These are phyloP conservation scores for Brassicogethes aeneus DNA, from an alignment of 2,888 invertebrate genomes.

Conservation along the genomic window DNA sequence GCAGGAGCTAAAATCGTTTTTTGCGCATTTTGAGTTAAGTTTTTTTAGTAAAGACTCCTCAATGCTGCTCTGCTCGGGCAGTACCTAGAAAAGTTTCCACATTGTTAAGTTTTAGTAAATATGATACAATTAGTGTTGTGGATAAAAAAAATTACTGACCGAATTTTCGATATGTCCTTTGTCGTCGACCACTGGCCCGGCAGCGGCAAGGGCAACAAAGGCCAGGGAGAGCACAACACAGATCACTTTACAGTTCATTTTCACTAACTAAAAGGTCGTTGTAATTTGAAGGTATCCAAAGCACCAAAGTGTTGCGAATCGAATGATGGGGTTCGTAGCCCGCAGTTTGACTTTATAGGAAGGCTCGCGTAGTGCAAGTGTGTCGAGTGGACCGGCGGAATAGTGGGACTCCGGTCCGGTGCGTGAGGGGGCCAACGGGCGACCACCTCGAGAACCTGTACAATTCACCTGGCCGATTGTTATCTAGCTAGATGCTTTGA, in stretches of 20 bases:
- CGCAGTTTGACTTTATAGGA: constrained; percentile 39
- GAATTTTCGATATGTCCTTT: constrained; percentile 35
- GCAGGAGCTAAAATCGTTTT: constrained; percentile 71
- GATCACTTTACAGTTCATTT: constrained; percentile 36
- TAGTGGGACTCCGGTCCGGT: constrained; percentile 31
- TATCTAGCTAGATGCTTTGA: constrained; percentile 13
- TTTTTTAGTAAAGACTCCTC: constrained; percentile 69
- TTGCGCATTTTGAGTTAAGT: constrained; percentile 67
- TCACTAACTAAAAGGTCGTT: constrained; percentile 15
- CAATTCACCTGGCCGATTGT: constrained; percentile 27
- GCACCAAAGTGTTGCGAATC: constrained; percentile 27
- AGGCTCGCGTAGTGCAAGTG: constrained; percentile 30
- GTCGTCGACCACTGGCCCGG: constrained; percentile 37
- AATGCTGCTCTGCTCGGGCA: constrained; percentile 35
- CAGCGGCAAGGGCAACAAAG: constrained; percentile 26
- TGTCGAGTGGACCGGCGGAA: constrained; percentile 41
- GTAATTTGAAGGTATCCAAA: constrained; percentile 3
- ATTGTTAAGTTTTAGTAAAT: constrained; percentile 2
- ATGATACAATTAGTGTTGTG: neutral
- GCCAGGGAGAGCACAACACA: constrained; percentile 34
- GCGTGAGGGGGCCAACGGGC: constrained; percentile 16
- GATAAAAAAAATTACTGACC: constrained; percentile 30
- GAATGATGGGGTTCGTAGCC: constrained; percentile 34
- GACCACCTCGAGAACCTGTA: too few species aligned
- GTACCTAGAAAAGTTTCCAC: constrained; percentile 34